Evolutionary conservation across 2,797 vertebrate genomes (phyloP).

Genomic region (Orestias chungarensis): DNA sequence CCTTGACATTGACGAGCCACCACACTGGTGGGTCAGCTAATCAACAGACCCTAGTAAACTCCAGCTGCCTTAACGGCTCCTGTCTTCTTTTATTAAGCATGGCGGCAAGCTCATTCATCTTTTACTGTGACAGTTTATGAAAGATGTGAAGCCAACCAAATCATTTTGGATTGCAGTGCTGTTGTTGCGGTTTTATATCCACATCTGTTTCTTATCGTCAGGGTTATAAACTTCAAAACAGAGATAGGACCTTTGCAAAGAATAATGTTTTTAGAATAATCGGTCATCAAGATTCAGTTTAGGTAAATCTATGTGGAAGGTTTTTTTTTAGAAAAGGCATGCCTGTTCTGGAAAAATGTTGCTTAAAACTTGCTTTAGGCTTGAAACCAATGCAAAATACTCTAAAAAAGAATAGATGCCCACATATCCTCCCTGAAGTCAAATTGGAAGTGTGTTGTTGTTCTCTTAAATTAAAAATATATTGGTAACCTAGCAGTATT

Average conservation of each 20-base stretch:
- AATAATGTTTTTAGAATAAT: conserved; percentile 41
- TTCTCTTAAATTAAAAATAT: not conserved
- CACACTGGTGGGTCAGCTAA: conserved; percentile 56
- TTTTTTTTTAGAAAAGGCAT: not conserved
- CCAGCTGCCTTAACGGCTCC: conserved; percentile 50
- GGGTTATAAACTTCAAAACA: conserved; percentile 62
- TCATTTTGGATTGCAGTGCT: conserved; percentile 53
- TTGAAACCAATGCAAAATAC: not conserved
- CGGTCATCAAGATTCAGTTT: conserved; percentile 22
- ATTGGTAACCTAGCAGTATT: too few species aligned
- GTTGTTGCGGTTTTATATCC: conserved; percentile 39
- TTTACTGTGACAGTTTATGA: conserved; percentile 70
- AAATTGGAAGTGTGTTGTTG: not conserved
- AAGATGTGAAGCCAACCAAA: conserved; percentile 56
- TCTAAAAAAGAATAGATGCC: not conserved
- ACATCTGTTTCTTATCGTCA: conserved; percentile 58
- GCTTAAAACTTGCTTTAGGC: too few species aligned
- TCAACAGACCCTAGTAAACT: conserved; percentile 67
- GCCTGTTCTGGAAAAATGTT: not conserved
- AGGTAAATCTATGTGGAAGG: conserved; percentile 10
- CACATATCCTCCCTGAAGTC: not conserved
- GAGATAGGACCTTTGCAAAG: conserved; percentile 49
- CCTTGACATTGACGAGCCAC: conserved; percentile 66
- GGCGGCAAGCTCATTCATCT: conserved; percentile 66
- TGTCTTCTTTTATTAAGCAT: conserved; percentile 54